Evolutionary conservation across 2,888 invertebrate species (phyloP).

Genomic region (Spialia ferax): DNA sequence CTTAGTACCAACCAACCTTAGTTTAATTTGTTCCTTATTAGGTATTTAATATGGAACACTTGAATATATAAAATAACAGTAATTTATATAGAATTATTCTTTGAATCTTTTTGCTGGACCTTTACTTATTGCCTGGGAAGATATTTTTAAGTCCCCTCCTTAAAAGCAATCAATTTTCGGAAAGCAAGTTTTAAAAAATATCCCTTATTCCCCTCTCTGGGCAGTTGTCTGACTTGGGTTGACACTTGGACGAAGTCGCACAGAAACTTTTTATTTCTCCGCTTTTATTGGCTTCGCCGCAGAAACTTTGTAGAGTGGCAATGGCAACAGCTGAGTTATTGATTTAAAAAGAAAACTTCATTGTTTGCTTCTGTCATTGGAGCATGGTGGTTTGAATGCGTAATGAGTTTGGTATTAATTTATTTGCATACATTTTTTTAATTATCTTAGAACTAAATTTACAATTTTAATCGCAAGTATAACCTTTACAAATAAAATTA

Average conservation of each 20-base stretch:
- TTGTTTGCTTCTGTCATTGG: slow-evolving; percentile 14
- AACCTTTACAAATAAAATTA: too few relatives aligned
- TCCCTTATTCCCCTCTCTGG: slow-evolving; percentile 31
- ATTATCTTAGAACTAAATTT: too few relatives aligned
- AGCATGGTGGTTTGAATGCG: slow-evolving; percentile 19
- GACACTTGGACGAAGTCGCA: slow-evolving; percentile 66
- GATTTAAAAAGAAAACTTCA: slow-evolving; percentile 48
- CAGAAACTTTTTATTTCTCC: slow-evolving; percentile 66
- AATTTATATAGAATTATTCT: too few relatives aligned
- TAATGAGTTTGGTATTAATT: slow-evolving; percentile 1
- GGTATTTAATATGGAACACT: too few relatives aligned
- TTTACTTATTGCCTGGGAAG: too few relatives aligned
- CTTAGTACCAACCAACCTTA: too few relatives aligned
- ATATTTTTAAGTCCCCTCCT: not conserved
- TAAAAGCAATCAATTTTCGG: slow-evolving; percentile 11
- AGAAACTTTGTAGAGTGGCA: slow-evolving; percentile 49
- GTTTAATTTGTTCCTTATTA: too few relatives aligned
- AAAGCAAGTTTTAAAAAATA: slow-evolving; percentile 4
- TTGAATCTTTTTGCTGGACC: too few relatives aligned
- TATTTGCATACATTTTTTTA: too few relatives aligned
- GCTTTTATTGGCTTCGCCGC: slow-evolving; percentile 60
- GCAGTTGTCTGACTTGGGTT: slow-evolving; percentile 64
- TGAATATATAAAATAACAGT: too few relatives aligned
- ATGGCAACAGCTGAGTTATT: slow-evolving; percentile 67
- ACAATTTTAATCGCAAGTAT: too few relatives aligned